Percentiles rank a stretch among this genome's conserved stretches.
Conservation (phyloP, 1,140 invertebrate genomes). For the Ooceraea biroi region DNA sequence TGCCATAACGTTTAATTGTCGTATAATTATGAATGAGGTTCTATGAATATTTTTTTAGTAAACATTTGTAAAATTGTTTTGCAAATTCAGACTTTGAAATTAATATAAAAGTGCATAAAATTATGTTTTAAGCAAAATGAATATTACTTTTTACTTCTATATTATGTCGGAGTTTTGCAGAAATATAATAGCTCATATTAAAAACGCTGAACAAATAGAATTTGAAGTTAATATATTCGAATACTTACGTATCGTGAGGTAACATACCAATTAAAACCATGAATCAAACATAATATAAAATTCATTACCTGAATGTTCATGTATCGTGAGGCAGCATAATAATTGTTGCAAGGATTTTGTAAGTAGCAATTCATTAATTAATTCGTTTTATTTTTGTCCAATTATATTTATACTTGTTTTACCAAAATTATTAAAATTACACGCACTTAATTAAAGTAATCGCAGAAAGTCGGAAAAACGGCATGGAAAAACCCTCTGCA, state of each 20-base stretch:
- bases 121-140: neutral
- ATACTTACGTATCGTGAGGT: no score
- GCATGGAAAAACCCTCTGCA: neutral
- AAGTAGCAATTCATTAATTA: neutral
- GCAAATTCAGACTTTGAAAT: neutral
- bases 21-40: slow-evolving; percentile 55
- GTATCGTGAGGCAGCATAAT: neutral
- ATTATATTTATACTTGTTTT: neutral
- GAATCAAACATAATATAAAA: neutral
- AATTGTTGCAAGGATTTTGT: neutral
- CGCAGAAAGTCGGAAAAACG: neutral
- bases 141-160: neutral
- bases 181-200: neutral
- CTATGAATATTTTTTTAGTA: neutral
- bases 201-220: neutral
- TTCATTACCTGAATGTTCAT: neutral
- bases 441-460: slow-evolving; percentile 14
- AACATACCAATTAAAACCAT: neutral
- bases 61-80: neutral
- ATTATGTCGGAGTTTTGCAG: neutral
- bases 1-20: slow-evolving; percentile 56
- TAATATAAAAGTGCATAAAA: neutral
- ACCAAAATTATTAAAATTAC: neutral
- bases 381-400: neutral
- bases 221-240: neutral